Base-by-base conservation (phyloP, 2,113 vertebrate species). In the Misgurnus anguillicaudatus region DNA sequence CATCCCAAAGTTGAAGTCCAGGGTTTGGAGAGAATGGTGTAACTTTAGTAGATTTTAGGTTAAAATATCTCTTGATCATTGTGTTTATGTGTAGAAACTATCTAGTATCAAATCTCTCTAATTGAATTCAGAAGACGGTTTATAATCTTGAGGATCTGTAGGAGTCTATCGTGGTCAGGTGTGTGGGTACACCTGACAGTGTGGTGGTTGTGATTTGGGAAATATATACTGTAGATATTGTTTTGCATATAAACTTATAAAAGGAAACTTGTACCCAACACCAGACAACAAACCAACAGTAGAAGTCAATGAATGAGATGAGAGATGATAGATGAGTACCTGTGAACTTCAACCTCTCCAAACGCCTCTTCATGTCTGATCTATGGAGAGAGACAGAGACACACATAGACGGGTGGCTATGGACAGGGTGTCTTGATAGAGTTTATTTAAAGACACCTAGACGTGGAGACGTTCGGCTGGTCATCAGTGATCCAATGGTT, bases 341-440 rank as follows among this genome's bases (percentile, higher is more conserved):
- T 93, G 78, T 92, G 90, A 81, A 92, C 89, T 88, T 91, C 91
- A 88, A 91, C 88, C 91, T 92, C 91, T 89, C 90, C 91, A 89
- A 89, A 91, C 81, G 90, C 91, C 84, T 93, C 91, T 90, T 92
- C 89, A 86, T 93, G 90, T 87, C 88, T 92, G 88, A 85, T 87
- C 92, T 93, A 89, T 79, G 83, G 88, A 89, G 63, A 79, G 86
- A 86, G 72, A 65, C 74, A 73, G 84, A 75, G 83, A 84, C 10
- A 80, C 82, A 83, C 75, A 80, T 80, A 89, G 77, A 85, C 9
- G 57, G 77, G 45, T 57, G 74, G 62, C 79, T 47, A 47, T 74
- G 72, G 72, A 47, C 57, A 21, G 53, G 53, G 57, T 36, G 71
- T 47, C 57, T 62, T 13, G 53, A 85, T 70, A 14, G 6, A 24